Evolutionary conservation across 2,888 invertebrate genomes (phyloP).

Genomic region (Orchestes rusci): DNA sequence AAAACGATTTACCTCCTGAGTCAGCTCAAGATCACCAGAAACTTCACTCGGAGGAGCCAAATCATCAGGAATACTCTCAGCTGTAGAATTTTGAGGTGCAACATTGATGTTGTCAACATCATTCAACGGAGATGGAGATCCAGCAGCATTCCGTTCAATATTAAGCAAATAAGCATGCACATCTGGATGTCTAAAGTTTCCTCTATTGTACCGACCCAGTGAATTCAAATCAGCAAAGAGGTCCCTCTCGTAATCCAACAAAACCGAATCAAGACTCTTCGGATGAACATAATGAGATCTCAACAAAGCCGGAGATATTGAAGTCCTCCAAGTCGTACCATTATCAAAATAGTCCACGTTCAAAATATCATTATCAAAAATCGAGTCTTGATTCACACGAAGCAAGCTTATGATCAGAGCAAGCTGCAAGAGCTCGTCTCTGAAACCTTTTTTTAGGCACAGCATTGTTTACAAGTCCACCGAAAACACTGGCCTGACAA

Average conservation of each 20-base stretch:
- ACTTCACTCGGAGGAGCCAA: slow-evolving; percentile 28
- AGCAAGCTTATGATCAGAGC: slow-evolving; percentile 75
- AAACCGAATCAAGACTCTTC: slow-evolving; percentile 62
- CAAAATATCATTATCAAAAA: slow-evolving; percentile 50
- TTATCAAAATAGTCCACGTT: slow-evolving; percentile 47
- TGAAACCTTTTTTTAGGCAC: slow-evolving; percentile 73
- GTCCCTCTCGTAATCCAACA: slow-evolving; percentile 64
- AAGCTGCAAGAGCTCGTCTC: slow-evolving; percentile 74
- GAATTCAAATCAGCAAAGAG: slow-evolving; percentile 68
- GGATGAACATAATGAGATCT: slow-evolving; percentile 61
- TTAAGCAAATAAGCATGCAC: slow-evolving; percentile 59
- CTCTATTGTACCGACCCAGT: slow-evolving; percentile 56
- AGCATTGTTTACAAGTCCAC: slow-evolving; percentile 57
- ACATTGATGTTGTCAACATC: too few species aligned
- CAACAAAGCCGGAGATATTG: slow-evolving; percentile 51
- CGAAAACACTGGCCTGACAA: slow-evolving; percentile 3
- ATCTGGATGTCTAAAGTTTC: slow-evolving; percentile 45
- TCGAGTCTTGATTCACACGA: slow-evolving; percentile 66
- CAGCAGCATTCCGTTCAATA: slow-evolving; percentile 41
- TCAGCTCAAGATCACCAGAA: slow-evolving; percentile 32
- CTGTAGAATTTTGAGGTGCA: slow-evolving; percentile 20
- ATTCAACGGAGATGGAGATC: slow-evolving; percentile 20
- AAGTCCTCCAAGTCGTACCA: slow-evolving; percentile 60
- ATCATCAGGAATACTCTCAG: slow-evolving; percentile 10
- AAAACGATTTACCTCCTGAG: slow-evolving; percentile 38